Evolutionary conservation across 2,888 invertebrate species (phyloP).

Genomic region (Corbicula japonica): DNA sequence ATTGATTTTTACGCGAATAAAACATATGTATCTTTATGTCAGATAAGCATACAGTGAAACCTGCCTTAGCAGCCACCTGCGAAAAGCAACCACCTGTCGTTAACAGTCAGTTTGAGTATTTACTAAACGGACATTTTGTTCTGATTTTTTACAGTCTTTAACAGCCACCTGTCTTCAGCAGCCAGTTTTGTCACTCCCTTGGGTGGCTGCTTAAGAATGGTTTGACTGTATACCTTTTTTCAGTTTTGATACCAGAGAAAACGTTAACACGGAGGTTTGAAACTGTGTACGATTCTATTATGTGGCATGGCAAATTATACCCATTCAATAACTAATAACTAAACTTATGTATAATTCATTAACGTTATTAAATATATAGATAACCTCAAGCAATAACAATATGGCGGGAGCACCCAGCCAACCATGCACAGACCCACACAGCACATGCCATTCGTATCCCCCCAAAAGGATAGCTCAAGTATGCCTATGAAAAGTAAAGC

Average conservation of each 20-base stretch:
- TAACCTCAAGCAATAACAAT: neutral
- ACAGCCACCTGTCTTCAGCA: no score
- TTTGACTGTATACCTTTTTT: no score
- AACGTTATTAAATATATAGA: neutral
- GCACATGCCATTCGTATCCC: neutral
- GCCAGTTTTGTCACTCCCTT: no score
- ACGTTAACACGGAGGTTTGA: no score
- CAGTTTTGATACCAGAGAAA: no score
- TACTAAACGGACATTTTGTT: neutral
- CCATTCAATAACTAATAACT: no score
- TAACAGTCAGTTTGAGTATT: neutral
- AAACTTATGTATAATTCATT: conserved; percentile 32
- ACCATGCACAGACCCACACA: neutral
- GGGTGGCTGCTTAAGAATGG: no score
- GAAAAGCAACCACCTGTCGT: neutral
- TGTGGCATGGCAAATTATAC: no score
- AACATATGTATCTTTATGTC: neutral
- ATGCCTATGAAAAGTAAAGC: neutral
- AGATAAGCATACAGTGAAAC: neutral
- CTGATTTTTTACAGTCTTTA: no score
- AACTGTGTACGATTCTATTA: no score
- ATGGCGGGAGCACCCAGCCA: neutral
- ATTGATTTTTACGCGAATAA: no score
- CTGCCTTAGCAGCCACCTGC: neutral
- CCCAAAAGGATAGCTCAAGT: no score